A percentile compares a stretch with the other conserved stretches of the same genome.
Conservation (phyloP, 1,140 invertebrate genomes). For the Tetragonula clypearis region DNA sequence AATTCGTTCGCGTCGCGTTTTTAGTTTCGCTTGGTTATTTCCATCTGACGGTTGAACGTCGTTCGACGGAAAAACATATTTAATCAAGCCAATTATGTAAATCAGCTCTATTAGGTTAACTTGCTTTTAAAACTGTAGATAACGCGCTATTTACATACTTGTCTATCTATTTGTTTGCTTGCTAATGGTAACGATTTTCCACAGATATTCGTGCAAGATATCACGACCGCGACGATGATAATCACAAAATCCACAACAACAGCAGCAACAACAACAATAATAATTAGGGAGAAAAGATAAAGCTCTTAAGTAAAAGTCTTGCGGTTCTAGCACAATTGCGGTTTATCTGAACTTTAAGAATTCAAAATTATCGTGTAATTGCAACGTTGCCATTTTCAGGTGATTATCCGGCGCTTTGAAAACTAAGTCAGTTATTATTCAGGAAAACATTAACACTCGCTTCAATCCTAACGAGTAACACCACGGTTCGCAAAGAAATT, state of each 20-base stretch:
- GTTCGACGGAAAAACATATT: background rate
- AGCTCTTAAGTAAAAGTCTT: background rate
- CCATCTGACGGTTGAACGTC: background rate
- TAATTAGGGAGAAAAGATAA: background rate
- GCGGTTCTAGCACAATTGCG: background rate
- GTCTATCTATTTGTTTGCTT: background rate
- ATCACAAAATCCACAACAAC: background rate
- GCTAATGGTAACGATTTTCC: background rate
- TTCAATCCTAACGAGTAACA: background rate
- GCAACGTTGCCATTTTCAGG: background rate
- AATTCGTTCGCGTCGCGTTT: background rate
- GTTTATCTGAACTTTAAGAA: background rate
- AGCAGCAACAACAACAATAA: background rate
- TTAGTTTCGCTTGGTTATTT: background rate
- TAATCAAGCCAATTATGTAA: constrained; percentile 11
- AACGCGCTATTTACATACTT: background rate
- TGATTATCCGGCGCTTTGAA: background rate
- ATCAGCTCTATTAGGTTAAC: constrained; percentile 1
- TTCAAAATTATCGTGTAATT: background rate
- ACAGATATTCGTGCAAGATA: background rate
- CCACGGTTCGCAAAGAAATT: background rate
- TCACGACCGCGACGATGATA: background rate
- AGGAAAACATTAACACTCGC: background rate
- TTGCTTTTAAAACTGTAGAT: background rate
- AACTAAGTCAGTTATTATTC: background rate